Evolutionary conservation across 2,113 vertebrate genomes (phyloP).

Genomic region (Ancistrus triradiatus): DNA sequence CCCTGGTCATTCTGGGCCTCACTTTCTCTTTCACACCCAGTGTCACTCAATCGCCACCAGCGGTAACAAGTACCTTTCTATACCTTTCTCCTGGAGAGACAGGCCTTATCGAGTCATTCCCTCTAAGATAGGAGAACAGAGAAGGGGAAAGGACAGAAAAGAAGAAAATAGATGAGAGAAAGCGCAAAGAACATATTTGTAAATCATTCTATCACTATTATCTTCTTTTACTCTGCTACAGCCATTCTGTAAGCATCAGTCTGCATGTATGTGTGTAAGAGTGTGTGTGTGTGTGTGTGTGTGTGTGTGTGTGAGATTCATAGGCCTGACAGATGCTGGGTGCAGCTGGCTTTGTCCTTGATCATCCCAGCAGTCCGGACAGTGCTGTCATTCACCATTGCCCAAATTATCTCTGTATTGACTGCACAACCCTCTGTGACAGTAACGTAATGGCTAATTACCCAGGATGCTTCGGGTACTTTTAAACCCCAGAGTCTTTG

Average conservation of each 20-base stretch:
- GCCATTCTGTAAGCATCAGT: slow-evolving; percentile 81
- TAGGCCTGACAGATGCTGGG: slow-evolving; percentile 99
- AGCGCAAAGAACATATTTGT: slow-evolving; percentile 69
- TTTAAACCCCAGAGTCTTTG: slow-evolving; percentile 76
- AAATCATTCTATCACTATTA: slow-evolving; percentile 71
- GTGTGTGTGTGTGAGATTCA: slow-evolving; percentile 92
- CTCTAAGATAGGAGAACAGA: slow-evolving; percentile 62
- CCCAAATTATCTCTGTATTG: slow-evolving; percentile 99
- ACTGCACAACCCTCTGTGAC: slow-evolving; percentile 98
- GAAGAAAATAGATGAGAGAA: slow-evolving; percentile 21
- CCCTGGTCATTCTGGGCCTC: slow-evolving; percentile 38
- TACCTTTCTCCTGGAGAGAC: slow-evolving; percentile 64
- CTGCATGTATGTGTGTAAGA: slow-evolving; percentile 54
- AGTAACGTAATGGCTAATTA: slow-evolving; percentile 99
- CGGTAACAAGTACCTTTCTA: slow-evolving; percentile 73
- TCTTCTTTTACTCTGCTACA: slow-evolving; percentile 76
- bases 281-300: slow-evolving; percentile 80
- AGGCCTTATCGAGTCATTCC: slow-evolving; percentile 78
- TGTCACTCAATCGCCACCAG: slow-evolving; percentile 76
- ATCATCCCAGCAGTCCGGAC: slow-evolving; percentile 99
- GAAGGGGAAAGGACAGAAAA: slow-evolving; percentile 31
- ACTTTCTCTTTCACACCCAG: slow-evolving; percentile 50
- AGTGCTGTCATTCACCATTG: slow-evolving; percentile 99
- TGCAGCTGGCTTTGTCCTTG: slow-evolving; percentile 99
- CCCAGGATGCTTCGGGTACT: slow-evolving; percentile 98